Base-by-base conservation (phyloP, 2,888 invertebrate species). In the Nebria brevicollis region DNA sequence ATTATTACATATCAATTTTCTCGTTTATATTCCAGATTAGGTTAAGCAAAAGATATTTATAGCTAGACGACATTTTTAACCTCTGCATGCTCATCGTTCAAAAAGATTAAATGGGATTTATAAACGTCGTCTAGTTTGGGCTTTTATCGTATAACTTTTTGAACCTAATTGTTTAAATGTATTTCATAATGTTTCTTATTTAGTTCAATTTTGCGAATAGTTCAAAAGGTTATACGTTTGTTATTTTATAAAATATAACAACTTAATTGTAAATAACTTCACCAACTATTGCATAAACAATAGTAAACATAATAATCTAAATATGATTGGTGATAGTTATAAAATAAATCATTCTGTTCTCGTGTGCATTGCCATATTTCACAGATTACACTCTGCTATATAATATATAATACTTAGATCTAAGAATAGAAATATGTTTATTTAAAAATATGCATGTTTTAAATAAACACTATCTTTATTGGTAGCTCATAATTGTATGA, bases 201-300 rank as follows among this genome's bases (percentile, higher is more conserved):
- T 54, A 54, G 2, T 3, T 13, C 6, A 54, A 54, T 54, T 54
- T 54, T 54, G 11, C 8, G 54, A 54, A 54, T 7, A 54, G 54
- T 54, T 13, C 13, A 54, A 54, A 54, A 54, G 54, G 54, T 54
- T 34, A 34, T 34, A 34, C 5, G 34, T 34, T 34, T 34, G 34
- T 34, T 11, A 54, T 54, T 54, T 54, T 54, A 54, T 13, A 54
- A 54, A 54, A 54, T 54, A 54, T 2, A 8, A 8, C 8, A 8
- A 13, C 13, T 54, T 11, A 11, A 78, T 70, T 80, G 80, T 80
- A 80, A 80, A 80, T 80, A 80, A 80, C 80, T 42, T 75, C 75
- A 80, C 80, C 75, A 75, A 79, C 74, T 43, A 34, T 66, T 66
- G 15, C 65, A 13, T 13, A 43, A 25, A 66, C 43, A 43, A 25